Percentiles rank a stretch among this genome's conserved stretches.
These are phyloP conservation scores for Drosophila bipectinata DNA, from an alignment of 1,140 invertebrate species.

Conservation along the genomic window DNA sequence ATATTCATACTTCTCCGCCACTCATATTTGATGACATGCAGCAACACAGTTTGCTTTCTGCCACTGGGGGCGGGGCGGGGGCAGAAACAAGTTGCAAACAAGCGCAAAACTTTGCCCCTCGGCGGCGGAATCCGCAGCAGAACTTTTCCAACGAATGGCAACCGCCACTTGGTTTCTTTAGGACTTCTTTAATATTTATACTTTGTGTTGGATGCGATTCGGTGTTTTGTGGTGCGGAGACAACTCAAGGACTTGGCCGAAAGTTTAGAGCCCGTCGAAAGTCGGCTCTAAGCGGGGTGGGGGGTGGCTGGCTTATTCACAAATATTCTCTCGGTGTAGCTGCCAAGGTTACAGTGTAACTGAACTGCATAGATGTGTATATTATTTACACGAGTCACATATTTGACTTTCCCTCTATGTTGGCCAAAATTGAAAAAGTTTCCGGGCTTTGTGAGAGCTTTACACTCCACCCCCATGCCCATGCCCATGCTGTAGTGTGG, in stretches of 20 bases:
- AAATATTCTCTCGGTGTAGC: not conserved
- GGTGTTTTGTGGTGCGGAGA: conserved; percentile 51
- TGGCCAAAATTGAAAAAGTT: conserved; percentile 69
- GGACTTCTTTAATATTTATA: conserved; percentile 45
- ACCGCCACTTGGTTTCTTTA: conserved; percentile 59
- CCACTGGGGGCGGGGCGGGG: conserved; percentile 1
- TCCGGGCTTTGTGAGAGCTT: not conserved
- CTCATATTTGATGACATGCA: conserved; percentile 50
- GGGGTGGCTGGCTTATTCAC: too few relatives aligned
- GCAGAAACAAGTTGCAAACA: conserved; percentile 76
- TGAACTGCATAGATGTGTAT: conserved; percentile 47
- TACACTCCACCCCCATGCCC: too few relatives aligned
- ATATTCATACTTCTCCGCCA: conserved; percentile 26
- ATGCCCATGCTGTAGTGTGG: not conserved
- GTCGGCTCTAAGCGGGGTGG: conserved; percentile 24
- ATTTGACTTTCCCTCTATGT: conserved; percentile 61
- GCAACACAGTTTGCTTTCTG: conserved; percentile 11
- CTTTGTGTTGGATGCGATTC: conserved; percentile 23
- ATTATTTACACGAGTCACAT: conserved; percentile 63
- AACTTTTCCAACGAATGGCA: conserved; percentile 46
- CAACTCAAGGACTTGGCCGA: conserved; percentile 38
- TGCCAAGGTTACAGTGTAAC: conserved; percentile 27
- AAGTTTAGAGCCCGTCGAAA: conserved; percentile 49
- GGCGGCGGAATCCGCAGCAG: conserved; percentile 49
- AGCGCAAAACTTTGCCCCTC: conserved; percentile 59